These are phyloP conservation scores for Pseudolaguvia tuberculata DNA, from an alignment of 2,113 vertebrate genomes.

Conservation along the genomic window DNA sequence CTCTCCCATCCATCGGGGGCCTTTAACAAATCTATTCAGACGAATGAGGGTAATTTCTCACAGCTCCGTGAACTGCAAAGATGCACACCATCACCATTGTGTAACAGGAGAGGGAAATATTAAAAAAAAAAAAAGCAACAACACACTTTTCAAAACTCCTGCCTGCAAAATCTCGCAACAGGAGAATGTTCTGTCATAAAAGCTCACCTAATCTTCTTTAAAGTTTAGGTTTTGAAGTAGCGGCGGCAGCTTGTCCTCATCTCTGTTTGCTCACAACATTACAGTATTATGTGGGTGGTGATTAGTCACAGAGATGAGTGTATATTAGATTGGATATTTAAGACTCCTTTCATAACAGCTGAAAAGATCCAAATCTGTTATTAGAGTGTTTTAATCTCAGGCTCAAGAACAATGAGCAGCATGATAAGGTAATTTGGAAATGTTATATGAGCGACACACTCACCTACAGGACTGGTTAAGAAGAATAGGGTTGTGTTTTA, in stretches of 20 bases:
- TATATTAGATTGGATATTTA: conserved; percentile 49
- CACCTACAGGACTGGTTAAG: conserved; percentile 32
- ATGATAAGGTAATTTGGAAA: conserved; percentile 38
- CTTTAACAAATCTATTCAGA: conserved; percentile 92
- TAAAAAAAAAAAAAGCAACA: not conserved
- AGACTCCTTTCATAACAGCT: conserved; percentile 42
- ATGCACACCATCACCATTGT: conserved; percentile 30
- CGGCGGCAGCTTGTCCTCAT: conserved; percentile 42
- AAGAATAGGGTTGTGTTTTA: conserved; percentile 30
- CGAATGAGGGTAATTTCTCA: conserved; percentile 48
- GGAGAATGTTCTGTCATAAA: conserved; percentile 40
- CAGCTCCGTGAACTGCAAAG: conserved; percentile 17
- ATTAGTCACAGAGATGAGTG: conserved; percentile 50
- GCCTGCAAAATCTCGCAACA: conserved; percentile 39
- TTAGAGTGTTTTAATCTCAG: conserved; percentile 43
- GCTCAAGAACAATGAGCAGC: conserved; percentile 28
- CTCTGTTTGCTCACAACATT: conserved; percentile 44
- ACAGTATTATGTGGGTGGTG: conserved; percentile 48
- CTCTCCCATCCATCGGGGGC: conserved; percentile 79
- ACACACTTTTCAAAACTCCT: conserved; percentile 33
- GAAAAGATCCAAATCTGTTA: conserved; percentile 41
- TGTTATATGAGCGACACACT: conserved; percentile 19
- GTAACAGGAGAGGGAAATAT: conserved; percentile 16
- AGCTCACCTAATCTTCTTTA: conserved; percentile 49
- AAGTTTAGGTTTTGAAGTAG: conserved; percentile 39